These are phyloP conservation scores for Melipona quadrifasciata DNA, from an alignment of 1,140 invertebrate genomes.

Conservation along the genomic window DNA sequence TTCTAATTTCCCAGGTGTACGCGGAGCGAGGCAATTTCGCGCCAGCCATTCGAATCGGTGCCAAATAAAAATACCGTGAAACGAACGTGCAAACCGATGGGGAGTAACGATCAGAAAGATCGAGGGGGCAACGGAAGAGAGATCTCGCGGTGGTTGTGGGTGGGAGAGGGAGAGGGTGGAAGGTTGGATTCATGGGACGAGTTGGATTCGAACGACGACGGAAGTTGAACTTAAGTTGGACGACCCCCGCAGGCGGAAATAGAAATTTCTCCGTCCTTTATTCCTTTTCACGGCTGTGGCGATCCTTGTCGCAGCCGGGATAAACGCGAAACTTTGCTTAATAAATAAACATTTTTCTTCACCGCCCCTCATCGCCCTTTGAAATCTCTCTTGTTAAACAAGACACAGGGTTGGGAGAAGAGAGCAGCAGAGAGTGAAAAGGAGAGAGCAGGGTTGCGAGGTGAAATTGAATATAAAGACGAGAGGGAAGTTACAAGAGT, in stretches of 20 bases:
- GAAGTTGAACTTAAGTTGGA: slow-evolving; percentile 62
- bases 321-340: slow-evolving; percentile 43
- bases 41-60: slow-evolving; percentile 34
- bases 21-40: slow-evolving; percentile 22
- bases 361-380: background rate
- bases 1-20: slow-evolving; percentile 75
- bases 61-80: slow-evolving; percentile 50
- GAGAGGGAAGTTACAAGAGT: background rate
- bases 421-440: background rate
- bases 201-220: slow-evolving; percentile 57
- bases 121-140: background rate
- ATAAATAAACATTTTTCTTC: slow-evolving; percentile 48
- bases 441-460: background rate
- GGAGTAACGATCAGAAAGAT: slow-evolving; percentile 36
- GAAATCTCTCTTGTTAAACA: slow-evolving; percentile 4
- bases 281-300: slow-evolving; percentile 28
- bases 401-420: background rate
- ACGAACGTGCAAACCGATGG: slow-evolving; percentile 42
- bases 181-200: slow-evolving; percentile 24
- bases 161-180: background rate
- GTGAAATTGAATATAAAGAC: slow-evolving; percentile 39
- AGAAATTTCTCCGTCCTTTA: slow-evolving; percentile 56
- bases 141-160: background rate
- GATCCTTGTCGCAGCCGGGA: slow-evolving; percentile 30
- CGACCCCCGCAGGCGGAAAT: slow-evolving; percentile 21